These are phyloP conservation scores for Plagodis dolabraria DNA, from an alignment of 2,888 invertebrate species.

Conservation along the genomic window DNA sequence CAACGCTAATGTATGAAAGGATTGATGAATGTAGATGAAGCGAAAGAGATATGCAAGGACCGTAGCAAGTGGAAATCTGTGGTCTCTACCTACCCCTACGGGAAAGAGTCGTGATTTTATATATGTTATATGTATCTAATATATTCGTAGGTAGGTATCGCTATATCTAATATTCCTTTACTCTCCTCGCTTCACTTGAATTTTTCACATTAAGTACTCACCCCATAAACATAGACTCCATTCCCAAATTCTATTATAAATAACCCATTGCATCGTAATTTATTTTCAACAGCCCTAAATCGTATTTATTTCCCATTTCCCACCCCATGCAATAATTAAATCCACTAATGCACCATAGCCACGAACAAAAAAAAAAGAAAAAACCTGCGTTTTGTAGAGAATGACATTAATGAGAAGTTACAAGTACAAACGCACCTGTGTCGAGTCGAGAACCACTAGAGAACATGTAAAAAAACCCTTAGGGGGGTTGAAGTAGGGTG, in stretches of 20 bases:
- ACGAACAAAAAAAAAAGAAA: slow-evolving; percentile 9
- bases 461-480: slow-evolving; percentile 54
- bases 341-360: slow-evolving; percentile 11
- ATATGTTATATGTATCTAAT: too few species aligned
- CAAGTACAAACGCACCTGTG: slow-evolving; percentile 53
- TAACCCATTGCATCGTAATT: background rate
- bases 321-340: slow-evolving; percentile 9
- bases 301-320: slow-evolving; percentile 10
- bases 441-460: slow-evolving; percentile 28
- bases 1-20: too few species aligned
- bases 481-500: slow-evolving; percentile 52
- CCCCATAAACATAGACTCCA: too few species aligned
- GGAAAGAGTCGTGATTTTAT: too few species aligned
- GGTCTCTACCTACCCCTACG: too few species aligned
- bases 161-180: too few species aligned
- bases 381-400: slow-evolving; percentile 19
- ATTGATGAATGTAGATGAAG: too few species aligned
- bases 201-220: too few species aligned
- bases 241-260: background rate
- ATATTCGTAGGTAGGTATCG: too few species aligned
- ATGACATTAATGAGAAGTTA: slow-evolving; percentile 41
- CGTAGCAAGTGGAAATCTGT: too few species aligned
- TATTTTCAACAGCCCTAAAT: slow-evolving; percentile 3
- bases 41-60: too few species aligned
- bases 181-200: too few species aligned